Evolutionary conservation across 2,888 invertebrate genomes (phyloP).

Genomic region (Darwinula stevensoni): DNA sequence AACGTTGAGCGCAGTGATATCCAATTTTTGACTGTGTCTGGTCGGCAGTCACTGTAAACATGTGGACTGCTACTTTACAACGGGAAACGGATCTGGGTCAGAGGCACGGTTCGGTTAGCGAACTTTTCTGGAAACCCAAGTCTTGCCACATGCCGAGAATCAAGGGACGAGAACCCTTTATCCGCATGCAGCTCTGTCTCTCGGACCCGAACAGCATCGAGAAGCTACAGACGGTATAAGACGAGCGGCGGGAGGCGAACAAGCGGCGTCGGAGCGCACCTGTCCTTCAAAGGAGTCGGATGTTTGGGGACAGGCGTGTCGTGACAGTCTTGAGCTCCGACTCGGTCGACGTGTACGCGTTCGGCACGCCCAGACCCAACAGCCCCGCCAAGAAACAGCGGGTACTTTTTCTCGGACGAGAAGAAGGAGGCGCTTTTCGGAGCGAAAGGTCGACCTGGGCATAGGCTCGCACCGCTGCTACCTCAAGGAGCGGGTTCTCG

Average conservation of each 20-base stretch:
- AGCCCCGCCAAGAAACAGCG: conserved; percentile 78
- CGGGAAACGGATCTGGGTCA: conserved; percentile 86
- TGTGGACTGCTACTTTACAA: too few species aligned
- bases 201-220: conserved; percentile 85
- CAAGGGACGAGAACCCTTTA: conserved; percentile 86
- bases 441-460: too few species aligned
- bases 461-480: too few species aligned
- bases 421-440: conserved; percentile 95
- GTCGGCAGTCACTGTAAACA: too few species aligned
- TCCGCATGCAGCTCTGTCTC: conserved; percentile 86
- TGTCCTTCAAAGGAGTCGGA: too few species aligned
- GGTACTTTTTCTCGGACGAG: conserved; percentile 85
- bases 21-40: too few species aligned
- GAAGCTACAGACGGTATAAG: conserved; percentile 60
- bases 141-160: conserved; percentile 98
- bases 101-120: conserved; percentile 89
- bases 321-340: too few species aligned
- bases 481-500: too few species aligned
- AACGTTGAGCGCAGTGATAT: too few species aligned
- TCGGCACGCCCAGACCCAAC: conserved; percentile 52
- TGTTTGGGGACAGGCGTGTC: too few species aligned
- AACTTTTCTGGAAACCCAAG: conserved; percentile 85
- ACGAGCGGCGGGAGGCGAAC: conserved; percentile 59
- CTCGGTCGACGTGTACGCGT: background rate
- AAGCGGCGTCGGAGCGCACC: conserved; percentile 34